Percentiles rank a stretch among this genome's conserved stretches.
These are phyloP conservation scores for Cloeon dipterum DNA, from an alignment of 2,888 invertebrate species.

Conservation along the genomic window DNA sequence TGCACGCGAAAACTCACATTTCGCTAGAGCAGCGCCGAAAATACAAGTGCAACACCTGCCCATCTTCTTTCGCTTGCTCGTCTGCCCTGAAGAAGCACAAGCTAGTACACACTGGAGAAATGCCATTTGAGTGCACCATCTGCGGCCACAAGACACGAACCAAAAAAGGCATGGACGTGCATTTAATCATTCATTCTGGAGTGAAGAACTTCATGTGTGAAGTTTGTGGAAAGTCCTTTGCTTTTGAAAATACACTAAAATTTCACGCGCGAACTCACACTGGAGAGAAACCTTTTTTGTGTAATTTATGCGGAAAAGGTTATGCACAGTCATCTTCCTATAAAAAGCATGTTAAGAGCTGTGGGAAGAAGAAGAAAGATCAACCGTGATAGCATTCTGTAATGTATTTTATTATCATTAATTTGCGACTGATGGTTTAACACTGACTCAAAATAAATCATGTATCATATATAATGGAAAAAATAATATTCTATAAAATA, in stretches of 20 bases:
- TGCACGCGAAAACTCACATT: background rate
- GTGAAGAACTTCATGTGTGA: conserved; percentile 2
- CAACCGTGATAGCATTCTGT: too few relatives aligned
- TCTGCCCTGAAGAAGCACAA: conserved; percentile 1
- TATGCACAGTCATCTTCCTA: too few relatives aligned
- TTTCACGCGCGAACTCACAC: conserved; percentile 2
- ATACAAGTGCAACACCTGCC: background rate
- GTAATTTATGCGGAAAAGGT: background rate
- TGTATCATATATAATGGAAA: too few relatives aligned
- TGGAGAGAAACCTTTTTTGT: conserved; percentile 1
- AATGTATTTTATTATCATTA: too few relatives aligned
- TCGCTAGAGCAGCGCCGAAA: background rate
- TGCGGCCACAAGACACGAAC: conserved; percentile 1
- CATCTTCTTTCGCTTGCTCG: background rate
- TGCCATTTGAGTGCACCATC: conserved; percentile 2
- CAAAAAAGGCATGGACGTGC: background rate
- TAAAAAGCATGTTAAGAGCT: too few relatives aligned
- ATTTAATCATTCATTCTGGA: conserved; percentile 2
- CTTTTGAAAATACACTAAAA: background rate
- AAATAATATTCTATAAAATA: too few relatives aligned
- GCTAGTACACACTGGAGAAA: conserved; percentile 3
- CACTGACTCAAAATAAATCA: too few relatives aligned
- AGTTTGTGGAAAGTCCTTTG: conserved; percentile 1
- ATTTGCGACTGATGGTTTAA: too few relatives aligned
- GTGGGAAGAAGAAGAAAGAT: too few relatives aligned